Evolutionary conservation across 2,113 vertebrate genomes (phyloP).

Genomic region (Urocolius indicus): DNA sequence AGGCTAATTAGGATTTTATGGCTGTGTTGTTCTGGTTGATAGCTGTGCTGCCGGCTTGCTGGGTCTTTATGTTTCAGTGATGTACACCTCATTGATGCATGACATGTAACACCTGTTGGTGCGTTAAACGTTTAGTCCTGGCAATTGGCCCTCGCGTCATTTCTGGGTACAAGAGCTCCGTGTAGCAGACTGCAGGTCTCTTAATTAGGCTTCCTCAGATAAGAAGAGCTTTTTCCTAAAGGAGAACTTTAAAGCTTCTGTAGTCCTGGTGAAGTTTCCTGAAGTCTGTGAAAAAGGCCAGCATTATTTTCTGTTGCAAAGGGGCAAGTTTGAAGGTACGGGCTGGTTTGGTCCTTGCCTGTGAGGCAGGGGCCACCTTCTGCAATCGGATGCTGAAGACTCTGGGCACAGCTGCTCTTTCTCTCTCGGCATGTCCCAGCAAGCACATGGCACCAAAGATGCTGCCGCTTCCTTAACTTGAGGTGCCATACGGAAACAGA

Average conservation of each 20-base stretch:
- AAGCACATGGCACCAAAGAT: rapidly evolving
- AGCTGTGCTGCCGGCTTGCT: conserved; percentile 40
- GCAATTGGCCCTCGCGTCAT: conserved; percentile 40
- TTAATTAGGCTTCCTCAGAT: neutral
- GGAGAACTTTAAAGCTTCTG: neutral
- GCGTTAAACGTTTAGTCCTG: conserved; percentile 49
- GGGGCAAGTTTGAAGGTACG: neutral
- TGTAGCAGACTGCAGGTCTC: neutral
- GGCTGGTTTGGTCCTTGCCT: neutral
- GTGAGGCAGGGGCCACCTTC: neutral
- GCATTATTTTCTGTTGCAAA: neutral
- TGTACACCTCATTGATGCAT: conserved; percentile 65
- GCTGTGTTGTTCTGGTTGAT: conserved; percentile 66
- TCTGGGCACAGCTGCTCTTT: neutral
- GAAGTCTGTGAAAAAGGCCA: neutral
- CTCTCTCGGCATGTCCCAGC: neutral
- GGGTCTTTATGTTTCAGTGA: conserved; percentile 57
- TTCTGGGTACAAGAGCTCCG: conserved; percentile 5
- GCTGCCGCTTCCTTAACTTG: neutral
- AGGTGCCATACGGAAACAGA: neutral
- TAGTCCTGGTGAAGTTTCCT: neutral
- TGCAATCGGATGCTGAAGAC: neutral
- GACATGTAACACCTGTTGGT: conserved; percentile 65
- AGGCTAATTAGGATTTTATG: conserved; percentile 68
- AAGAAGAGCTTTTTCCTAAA: neutral